A percentile compares a stretch with the other conserved stretches of the same genome.
These are phyloP conservation scores for Cepphus grylle DNA, from an alignment of 2,113 vertebrate genomes.

Conservation along the genomic window DNA sequence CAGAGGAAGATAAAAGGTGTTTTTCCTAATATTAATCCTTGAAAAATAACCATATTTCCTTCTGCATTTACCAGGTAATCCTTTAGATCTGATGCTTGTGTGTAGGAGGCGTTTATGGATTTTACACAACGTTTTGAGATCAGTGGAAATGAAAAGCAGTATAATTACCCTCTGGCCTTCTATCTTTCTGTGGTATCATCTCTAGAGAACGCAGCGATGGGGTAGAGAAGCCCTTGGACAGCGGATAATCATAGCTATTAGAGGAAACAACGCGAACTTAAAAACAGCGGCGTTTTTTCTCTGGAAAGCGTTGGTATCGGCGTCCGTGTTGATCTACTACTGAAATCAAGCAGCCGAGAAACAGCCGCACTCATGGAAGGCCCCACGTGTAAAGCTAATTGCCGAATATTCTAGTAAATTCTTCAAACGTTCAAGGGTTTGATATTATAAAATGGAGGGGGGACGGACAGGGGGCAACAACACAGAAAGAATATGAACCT, in stretches of 20 bases:
- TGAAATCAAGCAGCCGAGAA: neutral
- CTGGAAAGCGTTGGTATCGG: neutral
- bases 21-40: neutral
- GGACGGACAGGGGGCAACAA: too few relatives aligned
- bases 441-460: neutral
- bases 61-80: neutral
- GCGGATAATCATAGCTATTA: neutral
- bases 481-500: accelerated
- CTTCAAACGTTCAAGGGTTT: neutral
- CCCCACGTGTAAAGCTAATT: neutral
- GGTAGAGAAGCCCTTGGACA: neutral
- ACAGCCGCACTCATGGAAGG: accelerated
- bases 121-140: neutral
- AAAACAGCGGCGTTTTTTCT: neutral
- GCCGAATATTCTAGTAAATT: neutral
- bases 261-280: neutral
- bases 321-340: neutral
- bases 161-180: conserved; percentile 42
- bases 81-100: neutral
- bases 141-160: conserved; percentile 26
- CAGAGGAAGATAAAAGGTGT: neutral
- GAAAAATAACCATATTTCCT: neutral
- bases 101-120: neutral
- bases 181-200: conserved; percentile 1
- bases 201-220: neutral